Evolutionary conservation across 2,113 vertebrate species (phyloP).

Genomic region (Mandrillus leucophaeus): DNA sequence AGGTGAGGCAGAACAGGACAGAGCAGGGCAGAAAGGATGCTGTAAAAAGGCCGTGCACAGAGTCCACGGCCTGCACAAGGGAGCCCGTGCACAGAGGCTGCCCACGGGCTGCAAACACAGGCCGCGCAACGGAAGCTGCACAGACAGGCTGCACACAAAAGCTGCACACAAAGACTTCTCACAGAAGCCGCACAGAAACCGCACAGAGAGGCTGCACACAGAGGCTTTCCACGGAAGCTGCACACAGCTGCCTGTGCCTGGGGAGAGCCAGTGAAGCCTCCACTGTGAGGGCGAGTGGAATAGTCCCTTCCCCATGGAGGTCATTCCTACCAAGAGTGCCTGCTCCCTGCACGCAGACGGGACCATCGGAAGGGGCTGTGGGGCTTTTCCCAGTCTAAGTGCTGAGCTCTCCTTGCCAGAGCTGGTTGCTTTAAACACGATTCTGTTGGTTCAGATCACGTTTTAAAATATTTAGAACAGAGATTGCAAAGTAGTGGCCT

Average conservation of each 20-base stretch:
- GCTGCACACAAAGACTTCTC: neutral
- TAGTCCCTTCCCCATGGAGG: neutral
- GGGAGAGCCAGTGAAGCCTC: too few species aligned
- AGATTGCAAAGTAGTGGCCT: neutral
- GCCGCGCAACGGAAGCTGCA: too few species aligned
- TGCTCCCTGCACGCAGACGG: neutral
- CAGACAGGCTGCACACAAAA: neutral
- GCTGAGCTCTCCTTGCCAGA: neutral
- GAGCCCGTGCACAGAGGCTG: too few species aligned
- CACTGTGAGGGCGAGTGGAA: neutral
- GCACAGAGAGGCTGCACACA: neutral
- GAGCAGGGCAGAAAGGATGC: too few species aligned
- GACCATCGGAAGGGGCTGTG: rapidly evolving
- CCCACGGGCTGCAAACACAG: too few species aligned
- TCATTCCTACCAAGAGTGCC: neutral
- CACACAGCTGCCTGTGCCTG: neutral
- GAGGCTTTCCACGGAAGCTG: neutral
- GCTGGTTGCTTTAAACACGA: neutral
- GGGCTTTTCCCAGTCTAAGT: neutral
- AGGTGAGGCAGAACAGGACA: too few species aligned
- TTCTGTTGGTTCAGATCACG: neutral
- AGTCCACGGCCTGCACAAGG: too few species aligned
- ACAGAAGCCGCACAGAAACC: neutral
- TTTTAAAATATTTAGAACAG: neutral
- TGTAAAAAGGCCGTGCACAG: neutral